phyloP scores from a whole-genome alignment of 2,113 vertebrate genomes.

The Elaphurus davidianus region DNA sequence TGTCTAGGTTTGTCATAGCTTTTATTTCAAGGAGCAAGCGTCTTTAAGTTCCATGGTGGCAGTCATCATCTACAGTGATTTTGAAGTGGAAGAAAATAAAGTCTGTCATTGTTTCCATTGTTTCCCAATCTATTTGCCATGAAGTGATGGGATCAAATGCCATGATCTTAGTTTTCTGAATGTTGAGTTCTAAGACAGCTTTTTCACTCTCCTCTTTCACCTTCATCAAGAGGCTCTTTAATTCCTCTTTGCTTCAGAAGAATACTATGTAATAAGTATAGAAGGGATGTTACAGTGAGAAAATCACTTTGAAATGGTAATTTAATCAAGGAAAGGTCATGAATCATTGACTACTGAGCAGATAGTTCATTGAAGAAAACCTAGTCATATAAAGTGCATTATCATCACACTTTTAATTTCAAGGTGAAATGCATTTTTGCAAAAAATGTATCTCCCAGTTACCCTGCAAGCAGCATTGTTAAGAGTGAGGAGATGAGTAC shows the following conservation, averaged over 20 bases:
- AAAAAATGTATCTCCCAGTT: background rate
- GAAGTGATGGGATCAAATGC: background rate
- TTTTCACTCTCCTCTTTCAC: background rate
- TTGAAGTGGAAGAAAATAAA: background rate
- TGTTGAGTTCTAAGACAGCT: background rate
- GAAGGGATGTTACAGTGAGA: background rate
- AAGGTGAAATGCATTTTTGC: background rate
- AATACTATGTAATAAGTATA: background rate
- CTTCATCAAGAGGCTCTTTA: background rate
- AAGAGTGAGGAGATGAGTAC: background rate
- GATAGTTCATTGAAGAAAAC: background rate
- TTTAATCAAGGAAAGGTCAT: background rate
- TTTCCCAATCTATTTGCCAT: background rate
- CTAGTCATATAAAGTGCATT: background rate
- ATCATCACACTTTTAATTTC: background rate
- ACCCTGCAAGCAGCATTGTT: background rate
- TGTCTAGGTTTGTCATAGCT: background rate
- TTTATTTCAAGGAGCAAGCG: background rate
- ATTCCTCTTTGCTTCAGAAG: background rate
- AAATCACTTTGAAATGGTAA: background rate
- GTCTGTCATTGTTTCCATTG: background rate
- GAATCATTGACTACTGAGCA: background rate
- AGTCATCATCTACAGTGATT: background rate
- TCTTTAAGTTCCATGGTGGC: background rate
- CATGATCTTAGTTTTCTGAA: background rate